Conservation (phyloP, 1,140 invertebrate genomes). For the Caligus rogercresseyi region DNA sequence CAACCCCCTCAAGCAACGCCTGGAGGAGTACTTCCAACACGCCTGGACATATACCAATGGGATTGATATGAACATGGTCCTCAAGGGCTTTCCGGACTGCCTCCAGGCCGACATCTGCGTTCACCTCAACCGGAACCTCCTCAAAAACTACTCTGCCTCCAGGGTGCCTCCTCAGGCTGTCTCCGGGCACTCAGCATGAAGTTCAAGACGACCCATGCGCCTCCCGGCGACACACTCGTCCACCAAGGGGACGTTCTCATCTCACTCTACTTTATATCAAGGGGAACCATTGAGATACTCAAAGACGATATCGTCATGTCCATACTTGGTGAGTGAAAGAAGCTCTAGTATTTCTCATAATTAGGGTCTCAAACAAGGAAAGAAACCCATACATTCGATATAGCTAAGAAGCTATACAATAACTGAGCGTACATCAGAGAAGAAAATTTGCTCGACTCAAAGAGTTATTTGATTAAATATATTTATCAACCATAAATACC, state of each 20-base stretch:
- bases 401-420: no score
- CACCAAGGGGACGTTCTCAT: constrained; percentile 89
- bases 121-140: constrained; percentile 84
- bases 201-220: constrained; percentile 91
- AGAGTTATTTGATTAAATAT: no score
- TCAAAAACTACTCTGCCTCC: constrained; percentile 86
- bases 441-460: no score
- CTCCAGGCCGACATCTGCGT: constrained; percentile 96
- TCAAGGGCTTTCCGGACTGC: constrained; percentile 96
- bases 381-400: no score
- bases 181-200: constrained; percentile 70
- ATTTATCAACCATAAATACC: no score
- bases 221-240: constrained; percentile 89
- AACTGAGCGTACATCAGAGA: no score
- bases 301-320: constrained; percentile 93
- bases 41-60: constrained; percentile 98
- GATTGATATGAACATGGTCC: constrained; percentile 90
- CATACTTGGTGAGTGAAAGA: constrained; percentile 62
- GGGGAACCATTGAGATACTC: constrained; percentile 92
- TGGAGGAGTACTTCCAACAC: constrained; percentile 93
- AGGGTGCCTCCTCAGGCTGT: constrained; percentile 87
- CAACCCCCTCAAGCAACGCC: constrained; percentile 60
- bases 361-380: no score
- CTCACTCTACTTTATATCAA: constrained; percentile 80
- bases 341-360: no score